Percentiles rank a stretch among this genome's conserved stretches.
Evolutionary conservation across 30 jellyfish, hydroid and myxozoan species (phyloP).

Genomic region (Hydractinia symbiolongicarpus): DNA sequence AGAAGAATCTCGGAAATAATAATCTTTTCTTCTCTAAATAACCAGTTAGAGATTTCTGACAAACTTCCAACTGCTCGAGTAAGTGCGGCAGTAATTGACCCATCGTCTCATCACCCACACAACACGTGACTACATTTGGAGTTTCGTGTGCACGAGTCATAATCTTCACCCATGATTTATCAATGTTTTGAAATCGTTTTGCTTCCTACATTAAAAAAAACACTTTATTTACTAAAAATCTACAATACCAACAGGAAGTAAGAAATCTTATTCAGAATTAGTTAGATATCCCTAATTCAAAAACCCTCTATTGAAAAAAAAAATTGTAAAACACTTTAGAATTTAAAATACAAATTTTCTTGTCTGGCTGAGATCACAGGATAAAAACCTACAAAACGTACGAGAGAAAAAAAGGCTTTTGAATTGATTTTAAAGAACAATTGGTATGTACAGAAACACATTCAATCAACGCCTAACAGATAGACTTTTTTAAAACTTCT

Average conservation of each 20-base stretch:
- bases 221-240: too few relatives aligned
- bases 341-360: too few relatives aligned
- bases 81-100: conserved; percentile 90
- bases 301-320: too few relatives aligned
- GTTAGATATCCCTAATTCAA: too few relatives aligned
- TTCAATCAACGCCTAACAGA: not conserved
- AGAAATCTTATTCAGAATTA: not conserved
- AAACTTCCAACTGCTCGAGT: conserved; percentile 87
- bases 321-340: too few relatives aligned
- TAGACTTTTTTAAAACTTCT: too few relatives aligned
- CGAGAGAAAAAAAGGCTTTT: too few relatives aligned
- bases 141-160: conserved; percentile 97
- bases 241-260: not conserved
- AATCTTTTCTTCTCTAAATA: conserved; percentile 44
- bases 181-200: conserved; percentile 88
- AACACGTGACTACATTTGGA: conserved; percentile 89
- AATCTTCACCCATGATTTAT: conserved; percentile 97
- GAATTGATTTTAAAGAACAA: not conserved
- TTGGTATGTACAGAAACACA: not conserved
- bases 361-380: too few relatives aligned
- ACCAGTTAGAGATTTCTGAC: conserved; percentile 98
- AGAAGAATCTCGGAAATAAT: conserved; percentile 93
- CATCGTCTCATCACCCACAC: conserved; percentile 98
- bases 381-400: too few relatives aligned
- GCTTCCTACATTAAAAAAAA: conserved; percentile 72